These are phyloP conservation scores for Scrobipalpa atriplicella DNA, from an alignment of 2,888 invertebrate species.

Conservation along the genomic window DNA sequence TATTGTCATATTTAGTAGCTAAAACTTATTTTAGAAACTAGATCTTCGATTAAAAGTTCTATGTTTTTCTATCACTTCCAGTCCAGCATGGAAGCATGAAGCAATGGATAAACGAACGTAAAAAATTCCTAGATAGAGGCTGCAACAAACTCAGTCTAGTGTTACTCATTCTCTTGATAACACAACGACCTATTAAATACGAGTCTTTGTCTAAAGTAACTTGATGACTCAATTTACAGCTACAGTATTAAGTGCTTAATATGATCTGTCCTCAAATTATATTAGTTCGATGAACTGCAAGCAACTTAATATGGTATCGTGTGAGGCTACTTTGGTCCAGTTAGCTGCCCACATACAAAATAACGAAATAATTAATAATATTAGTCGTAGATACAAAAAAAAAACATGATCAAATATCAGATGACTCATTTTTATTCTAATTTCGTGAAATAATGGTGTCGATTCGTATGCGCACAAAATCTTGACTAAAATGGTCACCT, in stretches of 20 bases:
- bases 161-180: not conserved
- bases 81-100: too few species aligned
- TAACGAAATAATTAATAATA: not conserved
- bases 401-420: not conserved
- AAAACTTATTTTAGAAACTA: too few species aligned
- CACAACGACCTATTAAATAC: not conserved
- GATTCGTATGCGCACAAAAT: too few species aligned
- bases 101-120: not conserved
- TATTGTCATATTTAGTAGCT: too few species aligned
- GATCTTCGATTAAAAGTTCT: too few species aligned
- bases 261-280: conserved; percentile 8
- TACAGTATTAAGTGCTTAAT: not conserved
- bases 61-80: too few species aligned
- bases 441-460: too few species aligned
- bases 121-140: not conserved
- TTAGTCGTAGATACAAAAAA: not conserved
- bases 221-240: conserved; percentile 11
- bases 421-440: too few species aligned
- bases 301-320: conserved; percentile 18
- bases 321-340: not conserved
- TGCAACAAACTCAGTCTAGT: not conserved
- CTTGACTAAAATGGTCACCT: too few species aligned
- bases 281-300: conserved; percentile 19
- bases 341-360: not conserved
- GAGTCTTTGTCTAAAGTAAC: conserved; percentile 6